These are phyloP conservation scores for Odontomyia ornata DNA, from an alignment of 2,888 invertebrate species.

Conservation along the genomic window DNA sequence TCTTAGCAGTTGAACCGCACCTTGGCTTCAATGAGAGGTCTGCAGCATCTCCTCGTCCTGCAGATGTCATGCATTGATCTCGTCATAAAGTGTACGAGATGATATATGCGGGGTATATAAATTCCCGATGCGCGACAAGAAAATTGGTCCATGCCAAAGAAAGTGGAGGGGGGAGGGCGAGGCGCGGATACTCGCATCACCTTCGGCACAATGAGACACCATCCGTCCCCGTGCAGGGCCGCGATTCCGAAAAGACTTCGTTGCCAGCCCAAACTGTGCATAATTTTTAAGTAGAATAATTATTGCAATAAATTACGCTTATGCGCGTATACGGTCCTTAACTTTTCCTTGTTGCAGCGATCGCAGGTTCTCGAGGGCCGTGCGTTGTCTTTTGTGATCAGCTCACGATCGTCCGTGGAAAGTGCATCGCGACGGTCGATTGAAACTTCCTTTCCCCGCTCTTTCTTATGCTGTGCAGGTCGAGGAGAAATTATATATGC, in stretches of 20 bases:
- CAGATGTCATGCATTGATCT: constrained; percentile 28
- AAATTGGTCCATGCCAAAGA: constrained; percentile 47
- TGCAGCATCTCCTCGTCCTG: background rate
- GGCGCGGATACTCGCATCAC: constrained; percentile 10
- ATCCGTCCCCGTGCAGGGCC: background rate
- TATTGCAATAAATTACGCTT: constrained; percentile 50
- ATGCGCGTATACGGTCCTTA: constrained; percentile 44
- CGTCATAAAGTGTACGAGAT: constrained; percentile 30
- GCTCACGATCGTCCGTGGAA: background rate
- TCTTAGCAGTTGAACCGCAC: too few relatives aligned
- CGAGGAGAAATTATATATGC: constrained; percentile 39
- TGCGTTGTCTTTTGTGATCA: background rate
- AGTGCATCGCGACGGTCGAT: background rate
- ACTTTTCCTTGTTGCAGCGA: constrained; percentile 29
- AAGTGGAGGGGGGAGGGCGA: background rate
- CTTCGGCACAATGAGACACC: constrained; percentile 32
- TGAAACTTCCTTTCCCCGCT: constrained; percentile 21
- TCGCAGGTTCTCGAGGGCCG: background rate
- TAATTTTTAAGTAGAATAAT: constrained; percentile 51
- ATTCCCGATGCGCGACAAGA: constrained; percentile 49
- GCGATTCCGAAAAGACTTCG: background rate
- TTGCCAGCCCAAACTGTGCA: constrained; percentile 44
- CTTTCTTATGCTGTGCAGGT: constrained; percentile 1
- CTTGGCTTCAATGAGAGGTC: too few relatives aligned
- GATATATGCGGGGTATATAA: constrained; percentile 48